A percentile compares a stretch with the other conserved stretches of the same genome.
Evolutionary conservation across 2,888 invertebrate species (phyloP).

Genomic region (Dryocosmus kuriphilus): DNA sequence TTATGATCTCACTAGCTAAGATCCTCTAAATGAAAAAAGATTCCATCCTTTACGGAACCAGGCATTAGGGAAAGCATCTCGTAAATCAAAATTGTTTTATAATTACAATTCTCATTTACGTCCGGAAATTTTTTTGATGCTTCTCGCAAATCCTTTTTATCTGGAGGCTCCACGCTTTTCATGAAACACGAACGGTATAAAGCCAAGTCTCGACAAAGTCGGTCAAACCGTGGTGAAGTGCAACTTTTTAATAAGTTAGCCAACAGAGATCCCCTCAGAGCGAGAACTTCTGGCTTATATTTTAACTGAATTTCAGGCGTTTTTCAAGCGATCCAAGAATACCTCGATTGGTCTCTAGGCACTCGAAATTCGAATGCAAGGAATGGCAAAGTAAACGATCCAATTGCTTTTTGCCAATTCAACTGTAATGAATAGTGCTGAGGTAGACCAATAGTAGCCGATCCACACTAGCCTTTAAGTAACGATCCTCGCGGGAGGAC

Average conservation of each 20-base stretch:
- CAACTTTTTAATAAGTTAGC: conserved; percentile 6
- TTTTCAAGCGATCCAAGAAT: not conserved
- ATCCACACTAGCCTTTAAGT: conserved; percentile 23
- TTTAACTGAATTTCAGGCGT: not conserved
- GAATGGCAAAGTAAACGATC: conserved; percentile 29
- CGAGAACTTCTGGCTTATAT: not conserved
- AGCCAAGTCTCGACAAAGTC: not conserved
- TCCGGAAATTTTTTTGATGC: not conserved
- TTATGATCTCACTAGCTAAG: no score
- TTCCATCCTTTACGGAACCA: not conserved
- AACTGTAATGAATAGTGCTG: conserved; percentile 35
- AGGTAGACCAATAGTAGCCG: conserved; percentile 26
- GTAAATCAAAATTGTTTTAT: not conserved
- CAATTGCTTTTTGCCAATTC: conserved; percentile 36
- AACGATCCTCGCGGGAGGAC: conserved; percentile 16
- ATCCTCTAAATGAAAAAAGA: no score
- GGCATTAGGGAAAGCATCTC: not conserved
- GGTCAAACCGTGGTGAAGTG: not conserved
- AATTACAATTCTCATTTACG: not conserved
- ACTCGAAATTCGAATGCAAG: not conserved
- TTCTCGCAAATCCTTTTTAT: conserved; percentile 39
- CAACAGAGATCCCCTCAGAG: not conserved
- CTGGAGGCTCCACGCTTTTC: not conserved
- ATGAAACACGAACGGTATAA: not conserved
- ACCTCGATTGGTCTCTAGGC: not conserved